These are phyloP conservation scores for Lophura swinhoii DNA, from an alignment of 2,797 vertebrate genomes.

Conservation along the genomic window DNA sequence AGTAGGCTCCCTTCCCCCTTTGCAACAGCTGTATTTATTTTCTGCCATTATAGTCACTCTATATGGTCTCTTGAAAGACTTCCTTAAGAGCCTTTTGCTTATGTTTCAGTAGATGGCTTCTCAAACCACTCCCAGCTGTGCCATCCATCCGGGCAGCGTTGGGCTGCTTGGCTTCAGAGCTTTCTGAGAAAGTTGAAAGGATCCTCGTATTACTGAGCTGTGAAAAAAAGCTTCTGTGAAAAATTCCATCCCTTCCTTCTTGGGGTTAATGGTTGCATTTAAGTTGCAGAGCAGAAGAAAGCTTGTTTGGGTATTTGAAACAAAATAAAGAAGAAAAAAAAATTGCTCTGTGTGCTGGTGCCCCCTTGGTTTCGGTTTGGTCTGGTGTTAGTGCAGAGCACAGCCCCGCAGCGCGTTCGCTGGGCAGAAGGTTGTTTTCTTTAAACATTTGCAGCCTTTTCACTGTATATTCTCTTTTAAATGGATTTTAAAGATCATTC, in stretches of 20 bases:
- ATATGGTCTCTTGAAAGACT: neutral
- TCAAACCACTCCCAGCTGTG: conserved; percentile 3
- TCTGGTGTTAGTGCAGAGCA: neutral
- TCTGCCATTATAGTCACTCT: neutral
- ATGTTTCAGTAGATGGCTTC: neutral
- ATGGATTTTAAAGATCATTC: conserved; percentile 35
- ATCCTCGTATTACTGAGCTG: neutral
- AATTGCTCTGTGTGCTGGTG: conserved; percentile 20
- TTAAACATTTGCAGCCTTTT: conserved; percentile 25
- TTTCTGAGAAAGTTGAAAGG: neutral
- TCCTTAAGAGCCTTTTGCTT: neutral
- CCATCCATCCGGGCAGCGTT: neutral
- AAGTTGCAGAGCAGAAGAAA: neutral
- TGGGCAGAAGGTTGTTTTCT: conserved; percentile 21
- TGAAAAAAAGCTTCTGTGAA: neutral
- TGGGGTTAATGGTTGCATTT: conserved; percentile 19
- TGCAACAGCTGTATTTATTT: neutral
- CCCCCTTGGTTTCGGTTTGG: conserved; percentile 45
- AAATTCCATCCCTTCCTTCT: neutral
- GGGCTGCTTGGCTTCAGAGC: neutral
- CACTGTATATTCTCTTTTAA: neutral
- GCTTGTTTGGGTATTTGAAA: conserved; percentile 17
- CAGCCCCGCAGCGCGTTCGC: neutral
- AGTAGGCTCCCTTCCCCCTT: neutral
- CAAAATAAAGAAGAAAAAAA: neutral